phyloP scores from a whole-genome alignment of 2,113 vertebrate species.

The Rynchops niger region DNA sequence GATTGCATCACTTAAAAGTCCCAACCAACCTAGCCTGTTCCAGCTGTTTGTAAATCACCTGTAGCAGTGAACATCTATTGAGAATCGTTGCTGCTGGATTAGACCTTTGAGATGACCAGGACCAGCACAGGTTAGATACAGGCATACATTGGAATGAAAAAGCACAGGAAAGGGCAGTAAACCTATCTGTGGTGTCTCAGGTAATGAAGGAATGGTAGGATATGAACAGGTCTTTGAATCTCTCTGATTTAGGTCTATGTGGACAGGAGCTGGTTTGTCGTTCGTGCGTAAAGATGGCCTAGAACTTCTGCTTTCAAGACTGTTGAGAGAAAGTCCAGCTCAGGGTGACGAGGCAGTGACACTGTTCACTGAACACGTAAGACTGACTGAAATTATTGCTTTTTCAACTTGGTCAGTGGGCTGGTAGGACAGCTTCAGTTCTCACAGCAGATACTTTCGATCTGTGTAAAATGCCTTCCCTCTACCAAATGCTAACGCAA shows the following conservation, averaged over 20 bases:
- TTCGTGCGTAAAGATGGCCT: not conserved
- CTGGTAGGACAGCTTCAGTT: not conserved
- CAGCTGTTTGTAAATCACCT: not conserved
- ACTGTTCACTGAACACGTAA: fast-evolving
- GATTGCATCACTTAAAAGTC: not conserved
- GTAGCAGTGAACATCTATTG: fast-evolving
- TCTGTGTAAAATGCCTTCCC: not conserved
- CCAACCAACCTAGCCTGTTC: not conserved
- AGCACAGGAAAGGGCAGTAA: not conserved
- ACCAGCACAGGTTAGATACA: not conserved
- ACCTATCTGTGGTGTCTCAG: not conserved
- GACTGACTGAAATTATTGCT: not conserved
- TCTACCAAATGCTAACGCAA: not conserved
- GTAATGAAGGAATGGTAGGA: not conserved
- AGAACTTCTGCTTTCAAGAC: not conserved
- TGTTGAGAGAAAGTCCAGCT: not conserved
- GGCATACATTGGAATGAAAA: not conserved
- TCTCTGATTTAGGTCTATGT: not conserved
- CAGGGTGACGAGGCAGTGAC: not conserved
- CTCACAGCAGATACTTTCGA: not conserved
- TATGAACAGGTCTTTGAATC: not conserved
- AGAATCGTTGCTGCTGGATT: not conserved
- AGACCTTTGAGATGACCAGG: not conserved
- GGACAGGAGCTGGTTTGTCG: not conserved
- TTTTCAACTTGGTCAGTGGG: not conserved